A percentile compares a stretch with the other conserved stretches of the same genome.
Conservation (phyloP, 2,113 vertebrate species). For the Siniperca chuatsi region DNA sequence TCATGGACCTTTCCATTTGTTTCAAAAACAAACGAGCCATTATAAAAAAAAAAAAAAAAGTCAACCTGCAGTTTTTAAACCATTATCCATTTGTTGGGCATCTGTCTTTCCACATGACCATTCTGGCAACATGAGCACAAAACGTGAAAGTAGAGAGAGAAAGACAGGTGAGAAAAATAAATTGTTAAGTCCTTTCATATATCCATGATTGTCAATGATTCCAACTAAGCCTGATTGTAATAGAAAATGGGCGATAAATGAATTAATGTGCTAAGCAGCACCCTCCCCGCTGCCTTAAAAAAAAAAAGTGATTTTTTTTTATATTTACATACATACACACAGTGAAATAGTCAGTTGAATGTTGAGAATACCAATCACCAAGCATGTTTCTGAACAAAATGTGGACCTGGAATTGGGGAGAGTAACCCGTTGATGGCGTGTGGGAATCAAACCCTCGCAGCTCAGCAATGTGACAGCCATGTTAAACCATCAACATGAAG, state of each 20-base stretch:
- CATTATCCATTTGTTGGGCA: background rate
- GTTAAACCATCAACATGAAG: background rate
- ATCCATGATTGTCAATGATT: background rate
- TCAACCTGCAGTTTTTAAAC: slow-evolving; percentile 7
- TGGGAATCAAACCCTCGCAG: background rate
- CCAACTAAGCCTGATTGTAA: background rate
- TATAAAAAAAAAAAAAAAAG: background rate
- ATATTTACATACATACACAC: background rate
- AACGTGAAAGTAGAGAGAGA: too few species aligned
- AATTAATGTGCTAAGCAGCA: background rate
- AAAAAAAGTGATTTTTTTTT: too few species aligned
- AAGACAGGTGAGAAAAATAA: background rate
- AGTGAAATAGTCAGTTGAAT: background rate
- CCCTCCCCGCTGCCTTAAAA: background rate
- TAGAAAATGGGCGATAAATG: background rate
- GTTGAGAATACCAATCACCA: slow-evolving; percentile 13
- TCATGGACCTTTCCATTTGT: background rate
- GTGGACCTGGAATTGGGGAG: background rate
- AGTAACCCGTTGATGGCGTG: background rate
- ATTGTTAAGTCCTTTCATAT: background rate
- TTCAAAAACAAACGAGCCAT: background rate
- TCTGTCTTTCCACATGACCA: background rate
- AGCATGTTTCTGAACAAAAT: background rate
- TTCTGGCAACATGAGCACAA: background rate
- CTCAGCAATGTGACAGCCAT: background rate